A percentile compares a stretch with the other conserved stretches of the same genome.
These are phyloP conservation scores for Halcyon smyrnensis DNA, from an alignment of 2,797 vertebrate genomes.

Conservation along the genomic window DNA sequence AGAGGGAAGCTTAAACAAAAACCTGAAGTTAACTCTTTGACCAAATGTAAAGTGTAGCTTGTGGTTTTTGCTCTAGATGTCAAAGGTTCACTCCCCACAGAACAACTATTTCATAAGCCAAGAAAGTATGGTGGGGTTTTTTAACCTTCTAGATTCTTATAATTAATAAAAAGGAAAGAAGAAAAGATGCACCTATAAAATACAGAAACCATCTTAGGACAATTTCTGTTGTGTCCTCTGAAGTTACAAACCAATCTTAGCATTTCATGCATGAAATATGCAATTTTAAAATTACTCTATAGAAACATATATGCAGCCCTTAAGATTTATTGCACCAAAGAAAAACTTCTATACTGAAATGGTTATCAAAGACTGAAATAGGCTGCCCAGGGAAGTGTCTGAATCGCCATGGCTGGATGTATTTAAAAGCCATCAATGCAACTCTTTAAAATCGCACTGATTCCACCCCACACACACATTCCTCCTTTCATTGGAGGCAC, in stretches of 20 bases:
- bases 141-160: background rate
- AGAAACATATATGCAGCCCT: background rate
- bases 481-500: background rate
- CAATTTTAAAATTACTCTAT: background rate
- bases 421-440: no score
- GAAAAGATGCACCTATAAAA: background rate
- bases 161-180: background rate
- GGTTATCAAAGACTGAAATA: no score
- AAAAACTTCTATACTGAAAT: no score
- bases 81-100: background rate
- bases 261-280: background rate
- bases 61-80: background rate
- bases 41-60: background rate
- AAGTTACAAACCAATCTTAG: background rate
- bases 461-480: background rate
- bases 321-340: background rate
- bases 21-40: background rate
- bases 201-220: background rate
- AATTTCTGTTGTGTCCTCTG: background rate
- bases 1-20: background rate
- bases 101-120: background rate
- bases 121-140: accelerated
- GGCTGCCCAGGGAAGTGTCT: no score
- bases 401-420: no score
- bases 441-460: background rate